phyloP scores from a whole-genome alignment of 1,140 invertebrate species.

The Druon quercuslanigerum region DNA sequence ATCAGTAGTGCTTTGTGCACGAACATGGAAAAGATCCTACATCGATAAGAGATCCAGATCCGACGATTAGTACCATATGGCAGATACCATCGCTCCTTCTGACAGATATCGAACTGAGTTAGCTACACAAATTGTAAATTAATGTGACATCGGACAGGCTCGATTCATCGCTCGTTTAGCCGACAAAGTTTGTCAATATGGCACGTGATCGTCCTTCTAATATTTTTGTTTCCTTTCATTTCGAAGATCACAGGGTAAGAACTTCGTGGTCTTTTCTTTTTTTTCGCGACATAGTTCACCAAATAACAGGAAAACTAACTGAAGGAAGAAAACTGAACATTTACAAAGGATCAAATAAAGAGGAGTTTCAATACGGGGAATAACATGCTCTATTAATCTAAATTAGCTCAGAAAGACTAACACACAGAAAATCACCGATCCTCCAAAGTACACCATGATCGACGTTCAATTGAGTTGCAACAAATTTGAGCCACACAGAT shows the following conservation, averaged over 20 bases:
- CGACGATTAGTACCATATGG: constrained; percentile 49
- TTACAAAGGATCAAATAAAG: neutral
- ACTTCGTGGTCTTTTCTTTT: neutral
- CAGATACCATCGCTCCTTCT: constrained; percentile 50
- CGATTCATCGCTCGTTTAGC: constrained; percentile 40
- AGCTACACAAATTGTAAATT: constrained; percentile 65
- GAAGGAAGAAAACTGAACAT: neutral
- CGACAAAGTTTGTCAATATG: constrained; percentile 69
- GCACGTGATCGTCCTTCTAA: constrained; percentile 58
- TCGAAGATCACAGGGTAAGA: neutral
- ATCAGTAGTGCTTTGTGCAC: neutral
- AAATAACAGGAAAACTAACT: neutral
- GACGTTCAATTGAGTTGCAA: too few relatives aligned
- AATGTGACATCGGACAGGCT: constrained; percentile 55
- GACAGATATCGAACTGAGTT: constrained; percentile 30
- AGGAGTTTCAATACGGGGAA: too few relatives aligned
- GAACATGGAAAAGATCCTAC: constrained; percentile 5
- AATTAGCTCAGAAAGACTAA: too few relatives aligned
- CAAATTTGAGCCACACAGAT: too few relatives aligned
- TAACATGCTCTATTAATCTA: too few relatives aligned
- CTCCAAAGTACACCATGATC: too few relatives aligned
- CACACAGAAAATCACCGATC: too few relatives aligned
- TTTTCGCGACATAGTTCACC: neutral
- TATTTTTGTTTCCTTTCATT: constrained; percentile 36
- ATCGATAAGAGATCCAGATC: constrained; percentile 23